Evolutionary conservation across 2,888 invertebrate genomes (phyloP), one percentile per base, ranked within the genome.

Genomic region (Nymphalis c-album): DNA sequence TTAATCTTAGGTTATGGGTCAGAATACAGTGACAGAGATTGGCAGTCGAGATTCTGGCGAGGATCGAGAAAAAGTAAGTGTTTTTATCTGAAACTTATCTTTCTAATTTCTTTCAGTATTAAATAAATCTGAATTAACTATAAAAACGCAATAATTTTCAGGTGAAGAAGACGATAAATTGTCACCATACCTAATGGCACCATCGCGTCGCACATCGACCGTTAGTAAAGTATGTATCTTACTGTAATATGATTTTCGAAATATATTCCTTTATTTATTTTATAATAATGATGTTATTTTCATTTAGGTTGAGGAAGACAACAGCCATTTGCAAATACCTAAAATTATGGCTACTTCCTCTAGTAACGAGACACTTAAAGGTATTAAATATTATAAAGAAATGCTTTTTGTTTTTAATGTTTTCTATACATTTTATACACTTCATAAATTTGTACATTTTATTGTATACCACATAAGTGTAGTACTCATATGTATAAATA

Each of bases 361-460:
- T 16, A 96, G 96, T 81, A 95, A 95, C 63, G 96, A 96, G 81
- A 96, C 96, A 1, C 85, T 96, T 22, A 96, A 95, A 86, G 96
- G 96, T 94, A 88, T n/a, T 40, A 13, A 80, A 10, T 40, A 40
- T 3, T 40, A 13, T 40, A 13, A 13, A 40, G 6, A 7, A 40
- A 40, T 40, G 40, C 4, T 6, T 6, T 40, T 10, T 4, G 3
- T 40, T 40, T 40, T 40, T 40, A 40, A 40, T 10, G 0, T 40
- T 40, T 40, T 40, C 10, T 10, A 10, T 2, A 40, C 10, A 40
- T 40, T 40, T 40, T 40, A 8, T 40, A 40, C 8, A 5, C 26
- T 31, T 31, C 5, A 6, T 31, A 40, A 10, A 40, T 40, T 8
- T 8, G 2, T 10, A 40, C 10, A 40, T 8, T 40, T 10, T 40